Conservation (phyloP, 2,888 invertebrate species). For the Drosophila melanocephala region DNA sequence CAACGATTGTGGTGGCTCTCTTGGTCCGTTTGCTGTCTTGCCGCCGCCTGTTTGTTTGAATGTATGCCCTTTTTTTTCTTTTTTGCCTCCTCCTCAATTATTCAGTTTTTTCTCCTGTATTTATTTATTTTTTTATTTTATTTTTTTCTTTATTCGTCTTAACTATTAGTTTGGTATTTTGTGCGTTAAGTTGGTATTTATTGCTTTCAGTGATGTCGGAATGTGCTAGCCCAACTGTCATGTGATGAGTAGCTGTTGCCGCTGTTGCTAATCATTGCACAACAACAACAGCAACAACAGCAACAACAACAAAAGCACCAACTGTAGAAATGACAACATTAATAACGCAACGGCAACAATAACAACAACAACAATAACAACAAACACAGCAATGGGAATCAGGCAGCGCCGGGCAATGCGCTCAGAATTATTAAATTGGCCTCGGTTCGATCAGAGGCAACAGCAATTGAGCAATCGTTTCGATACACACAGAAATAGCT, state of each 20-base stretch:
- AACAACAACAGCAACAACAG: conserved; percentile 39
- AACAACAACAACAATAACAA: conserved; percentile 3
- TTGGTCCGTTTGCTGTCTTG: conserved; percentile 35
- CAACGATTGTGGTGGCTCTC: conserved; percentile 47
- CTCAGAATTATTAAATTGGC: conserved; percentile 70
- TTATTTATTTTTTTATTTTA: background rate
- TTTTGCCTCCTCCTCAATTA: conserved; percentile 14
- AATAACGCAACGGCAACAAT: conserved; percentile 3
- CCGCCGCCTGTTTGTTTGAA: conserved; percentile 19
- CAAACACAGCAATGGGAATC: conserved; percentile 55
- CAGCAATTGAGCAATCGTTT: conserved; percentile 55
- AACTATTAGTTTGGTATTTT: conserved; percentile 83
- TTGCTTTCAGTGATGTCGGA: conserved; percentile 84
- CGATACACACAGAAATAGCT: conserved; percentile 7
- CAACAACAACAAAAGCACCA: background rate
- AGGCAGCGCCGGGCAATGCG: conserved; percentile 49
- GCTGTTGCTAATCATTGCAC: conserved; percentile 75
- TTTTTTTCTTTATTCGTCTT: conserved; percentile 62
- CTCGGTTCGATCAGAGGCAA: conserved; percentile 37
- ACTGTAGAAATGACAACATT: background rate
- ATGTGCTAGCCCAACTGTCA: conserved; percentile 74
- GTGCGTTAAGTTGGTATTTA: conserved; percentile 85
- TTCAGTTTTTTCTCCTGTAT: conserved; percentile 10
- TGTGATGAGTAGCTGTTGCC: conserved; percentile 66
- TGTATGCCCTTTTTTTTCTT: conserved; percentile 19